A percentile compares a stretch with the other conserved stretches of the same genome.
Evolutionary conservation across 2,797 vertebrate genomes (phyloP).

Genomic region (Tympanoctomys barrerae): DNA sequence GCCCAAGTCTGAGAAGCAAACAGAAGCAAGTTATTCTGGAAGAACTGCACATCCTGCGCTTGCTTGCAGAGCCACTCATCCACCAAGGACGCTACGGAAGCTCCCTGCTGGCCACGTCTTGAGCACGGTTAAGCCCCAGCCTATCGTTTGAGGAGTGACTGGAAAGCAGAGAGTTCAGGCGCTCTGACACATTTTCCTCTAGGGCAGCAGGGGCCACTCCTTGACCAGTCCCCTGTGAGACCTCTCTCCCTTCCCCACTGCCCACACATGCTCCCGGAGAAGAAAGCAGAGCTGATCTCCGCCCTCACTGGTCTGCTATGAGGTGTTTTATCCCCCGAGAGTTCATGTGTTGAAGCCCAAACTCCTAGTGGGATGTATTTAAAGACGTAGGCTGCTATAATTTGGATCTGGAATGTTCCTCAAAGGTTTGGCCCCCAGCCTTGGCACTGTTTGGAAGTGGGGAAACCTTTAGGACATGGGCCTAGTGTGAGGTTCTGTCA

Average conservation of each 20-base stretch:
- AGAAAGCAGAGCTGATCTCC: background rate
- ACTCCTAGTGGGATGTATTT: background rate
- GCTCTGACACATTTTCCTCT: background rate
- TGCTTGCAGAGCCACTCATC: background rate
- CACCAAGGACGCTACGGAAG: background rate
- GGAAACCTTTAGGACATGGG: background rate
- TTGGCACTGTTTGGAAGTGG: background rate
- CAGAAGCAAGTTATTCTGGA: background rate
- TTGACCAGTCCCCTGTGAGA: background rate
- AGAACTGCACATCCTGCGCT: conserved; percentile 16
- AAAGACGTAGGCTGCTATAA: background rate
- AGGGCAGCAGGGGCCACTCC: background rate
- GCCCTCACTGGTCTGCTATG: accelerated
- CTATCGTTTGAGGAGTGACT: accelerated
- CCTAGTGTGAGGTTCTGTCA: background rate
- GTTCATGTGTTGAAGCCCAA: background rate
- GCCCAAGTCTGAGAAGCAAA: background rate
- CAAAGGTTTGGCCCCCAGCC: background rate
- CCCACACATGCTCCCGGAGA: background rate
- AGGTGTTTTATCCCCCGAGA: too few relatives aligned
- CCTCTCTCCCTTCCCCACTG: background rate
- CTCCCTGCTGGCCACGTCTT: background rate
- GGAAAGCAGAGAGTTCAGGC: too few relatives aligned
- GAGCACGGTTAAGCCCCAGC: background rate
- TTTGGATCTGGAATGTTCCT: background rate